Percentiles rank a stretch among this genome's conserved stretches.
Evolutionary conservation across 2,797 vertebrate genomes (phyloP).

Genomic region (Sebastes miniatus): DNA sequence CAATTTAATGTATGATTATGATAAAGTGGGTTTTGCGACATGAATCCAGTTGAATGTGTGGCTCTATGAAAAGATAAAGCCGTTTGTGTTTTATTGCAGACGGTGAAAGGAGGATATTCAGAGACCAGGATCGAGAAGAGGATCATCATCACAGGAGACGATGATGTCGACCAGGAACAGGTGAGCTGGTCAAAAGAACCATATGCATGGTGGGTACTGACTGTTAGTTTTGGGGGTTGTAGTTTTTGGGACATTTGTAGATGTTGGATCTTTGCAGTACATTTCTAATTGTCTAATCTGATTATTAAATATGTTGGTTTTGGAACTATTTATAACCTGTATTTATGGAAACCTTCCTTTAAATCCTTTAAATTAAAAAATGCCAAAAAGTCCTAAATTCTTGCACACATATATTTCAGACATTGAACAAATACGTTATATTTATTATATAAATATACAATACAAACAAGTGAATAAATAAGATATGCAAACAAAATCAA

Average conservation of each 20-base stretch:
- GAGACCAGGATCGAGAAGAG: slow-evolving; percentile 99
- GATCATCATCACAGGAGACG: slow-evolving; percentile 99
- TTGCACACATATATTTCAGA: neutral
- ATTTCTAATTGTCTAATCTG: neutral
- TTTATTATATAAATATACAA: no score
- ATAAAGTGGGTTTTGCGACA: neutral
- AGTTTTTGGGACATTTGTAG: neutral
- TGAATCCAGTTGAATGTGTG: neutral
- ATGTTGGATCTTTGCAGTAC: neutral
- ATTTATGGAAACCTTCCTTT: neutral
- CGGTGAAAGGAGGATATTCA: slow-evolving; percentile 98
- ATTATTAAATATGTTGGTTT: neutral
- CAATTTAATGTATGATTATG: neutral
- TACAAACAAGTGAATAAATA: neutral
- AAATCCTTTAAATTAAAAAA: neutral
- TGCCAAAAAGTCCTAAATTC: neutral
- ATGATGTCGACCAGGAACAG: slow-evolving; percentile 99
- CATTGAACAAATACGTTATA: neutral
- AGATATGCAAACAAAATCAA: neutral
- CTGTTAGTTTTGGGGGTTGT: neutral
- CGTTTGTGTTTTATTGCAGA: slow-evolving; percentile 78
- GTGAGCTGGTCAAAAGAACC: slow-evolving; percentile 69
- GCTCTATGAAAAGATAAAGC: slow-evolving; percentile 9
- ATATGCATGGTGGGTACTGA: neutral
- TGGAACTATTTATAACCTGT: neutral